Percentiles rank a stretch among this genome's conserved stretches.
Evolutionary conservation across 2,113 vertebrate genomes (phyloP).

Genomic region (Pangasianodon gigas): DNA sequence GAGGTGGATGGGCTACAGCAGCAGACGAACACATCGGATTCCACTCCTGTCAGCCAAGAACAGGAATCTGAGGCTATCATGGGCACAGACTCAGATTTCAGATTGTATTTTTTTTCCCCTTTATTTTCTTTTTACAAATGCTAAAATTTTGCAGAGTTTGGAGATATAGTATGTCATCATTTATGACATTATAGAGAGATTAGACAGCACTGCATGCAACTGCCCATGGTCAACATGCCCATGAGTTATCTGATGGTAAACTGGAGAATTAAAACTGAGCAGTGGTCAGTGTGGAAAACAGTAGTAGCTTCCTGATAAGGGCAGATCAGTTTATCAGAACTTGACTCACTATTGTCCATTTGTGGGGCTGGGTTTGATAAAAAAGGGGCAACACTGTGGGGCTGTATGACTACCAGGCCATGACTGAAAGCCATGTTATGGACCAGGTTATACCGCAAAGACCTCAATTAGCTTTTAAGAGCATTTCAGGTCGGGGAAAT

Average conservation of each 20-base stretch:
- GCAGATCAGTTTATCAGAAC: neutral
- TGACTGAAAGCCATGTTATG: neutral
- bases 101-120: no score
- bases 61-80: neutral
- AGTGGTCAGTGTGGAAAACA: neutral
- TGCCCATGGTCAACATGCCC: neutral
- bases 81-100: neutral
- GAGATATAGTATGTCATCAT: neutral
- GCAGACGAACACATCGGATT: neutral
- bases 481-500: conserved; percentile 52
- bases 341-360: neutral
- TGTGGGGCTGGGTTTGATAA: neutral
- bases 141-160: neutral
- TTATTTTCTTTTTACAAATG: neutral
- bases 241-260: neutral
- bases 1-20: neutral
- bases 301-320: neutral
- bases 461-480: conserved; percentile 53
- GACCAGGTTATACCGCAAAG: conserved; percentile 14
- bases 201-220: neutral
- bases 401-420: neutral
- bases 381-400: neutral
- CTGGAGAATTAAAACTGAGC: neutral
- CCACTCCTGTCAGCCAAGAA: neutral
- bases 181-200: neutral